Base-by-base conservation (phyloP, 92 coral and sea anemone species). In the Phymanthus crucifer region DNA sequence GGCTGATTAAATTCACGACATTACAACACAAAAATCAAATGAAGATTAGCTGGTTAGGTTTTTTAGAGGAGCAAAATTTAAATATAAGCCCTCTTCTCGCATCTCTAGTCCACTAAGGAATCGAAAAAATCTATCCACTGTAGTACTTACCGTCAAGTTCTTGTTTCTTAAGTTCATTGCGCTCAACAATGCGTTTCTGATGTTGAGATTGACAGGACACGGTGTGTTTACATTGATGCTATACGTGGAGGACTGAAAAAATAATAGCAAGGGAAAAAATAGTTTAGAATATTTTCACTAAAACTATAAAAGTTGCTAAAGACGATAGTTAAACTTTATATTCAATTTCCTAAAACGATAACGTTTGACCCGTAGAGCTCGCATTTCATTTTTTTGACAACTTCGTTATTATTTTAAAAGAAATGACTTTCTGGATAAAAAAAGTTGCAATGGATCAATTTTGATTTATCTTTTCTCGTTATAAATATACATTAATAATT, bases 61-160 rank as follows among this genome's bases (percentile, higher is more conserved):
- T 43, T 43, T 5, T 8, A 38, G 43, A 38, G 43, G 43, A 4
- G 10, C 5, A 38, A 38, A 38, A 38, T 10, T 10, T n/a, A n/a
- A n/a, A 10, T 38, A 43, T 2, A 43, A 4, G 2, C 17, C 48
- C 48, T 43, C 14, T 43, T 10, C 48, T 43, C 48, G 13, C 48
- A 43, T 43, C 1, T 43, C 1, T 0, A 0, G 18, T 17, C 14
- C 16, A 7, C 16, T 43, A 6, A 43, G 48, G 48, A 11, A 43
- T 43, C 18, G 48, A 43, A 43, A 7, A 43, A 10, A 43, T 43
- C 16, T 45, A 45, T 45, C 16, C 10, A 45, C 2, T 45, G 29
- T 23, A 33, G 34, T 76, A 76, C 80, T 76, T 76, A 76, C 80
- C 1, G 80, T 76, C 36, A 76, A 36, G 18, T 76, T 76, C n/a